phyloP scores from a whole-genome alignment of 2,888 invertebrate genomes.

The Eurytoma adleriae region DNA sequence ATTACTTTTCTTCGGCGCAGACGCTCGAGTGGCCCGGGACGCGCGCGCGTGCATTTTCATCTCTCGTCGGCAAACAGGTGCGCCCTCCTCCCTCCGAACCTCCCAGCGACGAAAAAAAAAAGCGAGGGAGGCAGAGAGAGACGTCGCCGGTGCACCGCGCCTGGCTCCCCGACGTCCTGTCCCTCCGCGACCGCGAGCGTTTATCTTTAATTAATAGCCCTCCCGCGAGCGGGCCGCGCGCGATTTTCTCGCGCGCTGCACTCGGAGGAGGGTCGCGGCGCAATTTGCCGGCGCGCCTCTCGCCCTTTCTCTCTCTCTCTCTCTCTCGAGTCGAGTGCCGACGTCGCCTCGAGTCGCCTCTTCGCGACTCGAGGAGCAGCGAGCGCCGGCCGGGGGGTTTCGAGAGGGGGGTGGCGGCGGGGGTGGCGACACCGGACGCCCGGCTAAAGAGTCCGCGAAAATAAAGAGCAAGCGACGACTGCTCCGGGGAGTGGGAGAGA shows the following conservation, averaged over 20 bases:
- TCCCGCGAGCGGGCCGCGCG: not conserved
- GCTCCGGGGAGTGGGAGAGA: constrained; percentile 5
- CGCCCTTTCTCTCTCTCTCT: constrained; percentile 32
- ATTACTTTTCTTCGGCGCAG: constrained; percentile 16
- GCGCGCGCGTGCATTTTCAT: too few species aligned
- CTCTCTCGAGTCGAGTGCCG: constrained; percentile 33
- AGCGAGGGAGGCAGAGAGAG: too few species aligned
- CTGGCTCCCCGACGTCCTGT: constrained; percentile 27
- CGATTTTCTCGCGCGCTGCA: not conserved
- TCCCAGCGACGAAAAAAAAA: too few species aligned
- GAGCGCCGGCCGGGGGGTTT: constrained; percentile 2
- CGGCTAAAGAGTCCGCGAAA: constrained; percentile 33
- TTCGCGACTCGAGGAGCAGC: constrained; percentile 2
- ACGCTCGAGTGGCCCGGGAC: not conserved
- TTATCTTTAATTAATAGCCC: constrained; percentile 53
- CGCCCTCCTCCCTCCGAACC: too few species aligned
- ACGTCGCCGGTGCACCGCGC: not conserved
- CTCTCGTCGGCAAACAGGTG: too few species aligned
- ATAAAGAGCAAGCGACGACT: constrained; percentile 45
- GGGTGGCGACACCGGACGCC: not conserved
- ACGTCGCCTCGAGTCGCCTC: constrained; percentile 19
- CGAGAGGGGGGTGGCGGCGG: not conserved
- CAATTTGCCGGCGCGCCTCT: constrained; percentile 16
- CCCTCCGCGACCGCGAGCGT: constrained; percentile 15
- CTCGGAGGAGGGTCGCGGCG: not conserved